Base-by-base conservation (phyloP, 2,113 vertebrate species). In the Corythornis vintsioides region DNA sequence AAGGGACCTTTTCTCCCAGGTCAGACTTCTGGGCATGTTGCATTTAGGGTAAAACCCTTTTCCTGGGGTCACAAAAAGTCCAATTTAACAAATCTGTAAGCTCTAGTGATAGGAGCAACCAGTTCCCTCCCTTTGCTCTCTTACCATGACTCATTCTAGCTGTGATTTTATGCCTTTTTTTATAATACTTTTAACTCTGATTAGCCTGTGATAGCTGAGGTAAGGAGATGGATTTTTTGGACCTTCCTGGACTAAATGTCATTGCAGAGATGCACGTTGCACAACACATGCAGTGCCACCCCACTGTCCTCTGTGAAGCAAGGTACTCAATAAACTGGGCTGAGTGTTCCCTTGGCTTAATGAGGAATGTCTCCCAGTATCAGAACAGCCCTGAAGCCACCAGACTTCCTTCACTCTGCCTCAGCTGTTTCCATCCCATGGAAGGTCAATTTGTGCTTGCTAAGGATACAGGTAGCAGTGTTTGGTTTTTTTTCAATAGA, bases 231-330 rank as follows among this genome's bases (percentile, higher is more conserved):
- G 1, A 0, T 26, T 63, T 57, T 83, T 59, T 55, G 13, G 29
- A 40, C 18, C 8, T 33, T 55, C 22, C 25, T 35, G 48, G 5
- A 31, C 17, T 2, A 4, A n/a, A 35, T 59, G 15, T 31, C 15
- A 4, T 6, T 33, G 22, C 50, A 60, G 40, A 65, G 11, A 16
- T 45, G 20, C 28, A 24, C 10, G 7, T 5, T 69, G 22, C 6
- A 38, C 15, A 13, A 14, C 14, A 20, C 1, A 0, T 20, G 15
- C 15, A n/a, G 19, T 33, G 40, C 29, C 20, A 61, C 25, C 17
- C 40, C 33, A 7, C 20, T 60, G 38, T 59, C 10, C 17, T 14
- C 10, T 53, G 28, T 47, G 17, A 83, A 59, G 60, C 8, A 29
- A 55, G 17, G 7, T 38, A 40, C 19, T 28, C 1, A 0, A 7